Percentiles rank a stretch among this genome's conserved stretches.
Conservation (phyloP, 2,797 vertebrate genomes). For the Lemur catta region DNA sequence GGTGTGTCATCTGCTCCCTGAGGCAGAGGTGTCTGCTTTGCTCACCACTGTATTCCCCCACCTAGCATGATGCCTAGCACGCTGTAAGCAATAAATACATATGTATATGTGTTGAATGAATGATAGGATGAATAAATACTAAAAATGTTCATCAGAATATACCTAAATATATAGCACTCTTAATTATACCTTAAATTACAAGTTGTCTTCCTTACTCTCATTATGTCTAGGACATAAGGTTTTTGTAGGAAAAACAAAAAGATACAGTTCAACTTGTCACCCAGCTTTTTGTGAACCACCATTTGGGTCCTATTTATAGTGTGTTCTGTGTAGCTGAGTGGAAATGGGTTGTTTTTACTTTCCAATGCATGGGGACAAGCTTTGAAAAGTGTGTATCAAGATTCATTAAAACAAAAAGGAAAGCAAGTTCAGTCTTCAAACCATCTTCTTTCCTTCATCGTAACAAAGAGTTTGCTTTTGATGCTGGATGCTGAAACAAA, state of each 20-base stretch:
- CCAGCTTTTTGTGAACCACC: neutral
- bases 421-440: neutral
- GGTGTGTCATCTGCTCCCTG: neutral
- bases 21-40: neutral
- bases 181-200: neutral
- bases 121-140: neutral
- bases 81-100: neutral
- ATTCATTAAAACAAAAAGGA: constrained; percentile 41
- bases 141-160: neutral
- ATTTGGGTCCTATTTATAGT: neutral
- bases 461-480: constrained; percentile 8
- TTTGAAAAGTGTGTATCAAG: neutral
- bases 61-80: neutral
- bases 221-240: neutral
- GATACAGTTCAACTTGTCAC: neutral
- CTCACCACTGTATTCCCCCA: neutral
- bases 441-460: neutral
- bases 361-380: neutral
- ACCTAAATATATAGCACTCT: neutral
- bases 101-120: neutral
- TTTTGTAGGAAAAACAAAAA: constrained; percentile 26
- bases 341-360: constrained; percentile 30
- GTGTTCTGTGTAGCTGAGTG: neutral
- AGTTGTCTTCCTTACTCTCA: neutral
- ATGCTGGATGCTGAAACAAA: neutral